Conservation (phyloP, 2,113 vertebrate species). For the Conger conger region DNA sequence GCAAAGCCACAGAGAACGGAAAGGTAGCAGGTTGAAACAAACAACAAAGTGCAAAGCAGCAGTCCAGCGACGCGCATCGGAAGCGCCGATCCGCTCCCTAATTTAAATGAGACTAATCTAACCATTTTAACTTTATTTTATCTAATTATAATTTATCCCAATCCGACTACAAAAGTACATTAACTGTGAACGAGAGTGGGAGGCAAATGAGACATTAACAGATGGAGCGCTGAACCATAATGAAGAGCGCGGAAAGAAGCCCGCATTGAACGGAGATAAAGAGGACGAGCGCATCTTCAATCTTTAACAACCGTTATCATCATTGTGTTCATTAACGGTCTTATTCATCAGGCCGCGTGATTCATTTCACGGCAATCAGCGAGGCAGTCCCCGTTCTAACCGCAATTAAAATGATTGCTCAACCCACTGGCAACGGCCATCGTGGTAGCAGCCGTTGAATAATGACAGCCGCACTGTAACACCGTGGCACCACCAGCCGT, state of each 20-base stretch:
- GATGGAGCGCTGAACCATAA: background rate
- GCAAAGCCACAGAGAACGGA: background rate
- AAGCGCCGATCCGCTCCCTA: background rate
- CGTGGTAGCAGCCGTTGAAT: conserved; percentile 56
- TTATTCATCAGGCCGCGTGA: conserved; percentile 71
- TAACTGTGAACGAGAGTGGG: background rate
- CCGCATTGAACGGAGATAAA: background rate
- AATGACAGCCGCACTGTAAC: conserved; percentile 53
- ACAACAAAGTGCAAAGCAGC: background rate
- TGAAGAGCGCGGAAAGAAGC: background rate
- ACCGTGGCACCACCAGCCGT: conserved; percentile 23
- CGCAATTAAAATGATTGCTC: conserved; percentile 72
- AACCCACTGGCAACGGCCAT: conserved; percentile 62
- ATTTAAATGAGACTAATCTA: background rate
- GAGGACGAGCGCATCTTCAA: conserved; percentile 19
- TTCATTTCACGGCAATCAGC: conserved; percentile 64
- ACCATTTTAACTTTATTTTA: conserved; percentile 1
- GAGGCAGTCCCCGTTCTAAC: conserved; percentile 59
- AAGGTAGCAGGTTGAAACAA: background rate
- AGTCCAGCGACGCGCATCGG: background rate
- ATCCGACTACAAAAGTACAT: background rate
- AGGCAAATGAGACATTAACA: conserved; percentile 3
- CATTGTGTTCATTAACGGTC: conserved; percentile 67
- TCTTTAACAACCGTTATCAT: conserved; percentile 58
- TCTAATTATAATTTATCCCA: background rate